phyloP scores from a whole-genome alignment of 2,113 vertebrate species.

The Chamaea fasciata region DNA sequence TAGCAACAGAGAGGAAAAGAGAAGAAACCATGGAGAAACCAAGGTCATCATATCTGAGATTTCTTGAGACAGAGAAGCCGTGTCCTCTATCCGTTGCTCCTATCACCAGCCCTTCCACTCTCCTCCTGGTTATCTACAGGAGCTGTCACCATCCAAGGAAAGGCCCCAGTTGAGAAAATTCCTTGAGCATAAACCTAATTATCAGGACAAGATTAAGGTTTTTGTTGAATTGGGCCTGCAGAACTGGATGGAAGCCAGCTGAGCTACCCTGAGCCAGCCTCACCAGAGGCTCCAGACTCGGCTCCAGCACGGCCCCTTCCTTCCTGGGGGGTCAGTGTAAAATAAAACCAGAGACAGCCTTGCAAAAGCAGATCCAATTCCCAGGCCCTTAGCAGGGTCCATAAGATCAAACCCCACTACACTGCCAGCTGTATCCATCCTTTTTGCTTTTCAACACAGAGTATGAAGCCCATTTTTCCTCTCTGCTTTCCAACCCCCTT shows the following conservation, averaged over 20 bases:
- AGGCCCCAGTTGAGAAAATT: background rate
- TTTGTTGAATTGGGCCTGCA: background rate
- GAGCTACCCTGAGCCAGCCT: rapidly evolving
- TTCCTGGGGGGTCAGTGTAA: background rate
- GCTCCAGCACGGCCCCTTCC: background rate
- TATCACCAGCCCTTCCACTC: rapidly evolving
- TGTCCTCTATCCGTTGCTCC: background rate
- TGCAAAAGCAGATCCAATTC: background rate
- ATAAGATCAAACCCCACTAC: background rate
- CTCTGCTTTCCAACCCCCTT: background rate
- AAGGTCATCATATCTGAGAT: background rate
- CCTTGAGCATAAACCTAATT: background rate
- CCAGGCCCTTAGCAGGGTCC: background rate
- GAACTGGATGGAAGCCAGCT: background rate
- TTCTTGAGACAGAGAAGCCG: background rate
- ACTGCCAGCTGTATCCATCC: background rate
- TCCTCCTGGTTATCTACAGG: background rate
- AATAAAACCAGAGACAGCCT: background rate
- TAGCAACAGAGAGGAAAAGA: background rate
- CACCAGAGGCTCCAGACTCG: rapidly evolving
- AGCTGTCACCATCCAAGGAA: background rate
- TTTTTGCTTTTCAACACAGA: background rate
- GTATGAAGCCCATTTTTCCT: background rate
- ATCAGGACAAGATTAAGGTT: background rate
- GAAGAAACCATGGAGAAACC: background rate